Percentiles rank a stretch among this genome's conserved stretches.
These are phyloP conservation scores for Steinernema scapterisci DNA, from an alignment of 2,888 invertebrate genomes.

Conservation along the genomic window DNA sequence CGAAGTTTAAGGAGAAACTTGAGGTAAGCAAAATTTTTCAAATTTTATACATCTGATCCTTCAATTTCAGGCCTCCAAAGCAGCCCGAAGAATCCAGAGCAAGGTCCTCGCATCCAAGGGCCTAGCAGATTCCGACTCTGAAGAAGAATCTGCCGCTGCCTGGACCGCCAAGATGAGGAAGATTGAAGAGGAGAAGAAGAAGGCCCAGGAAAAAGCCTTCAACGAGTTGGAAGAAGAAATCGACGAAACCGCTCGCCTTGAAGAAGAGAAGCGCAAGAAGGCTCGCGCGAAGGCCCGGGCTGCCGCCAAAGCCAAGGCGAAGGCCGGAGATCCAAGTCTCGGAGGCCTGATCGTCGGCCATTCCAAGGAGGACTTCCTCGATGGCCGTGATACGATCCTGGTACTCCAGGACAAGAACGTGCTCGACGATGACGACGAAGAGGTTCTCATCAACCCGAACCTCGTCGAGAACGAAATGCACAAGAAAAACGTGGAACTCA, in stretches of 20 bases:
- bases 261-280: slow-evolving; percentile 73
- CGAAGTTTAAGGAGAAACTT: slow-evolving; percentile 82
- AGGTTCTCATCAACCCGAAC: slow-evolving; percentile 80
- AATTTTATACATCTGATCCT: too few relatives aligned
- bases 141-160: slow-evolving; percentile 66
- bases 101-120: slow-evolving; percentile 58
- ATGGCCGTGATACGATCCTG: slow-evolving; percentile 77
- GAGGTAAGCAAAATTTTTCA: slow-evolving; percentile 56
- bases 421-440: slow-evolving; percentile 81
- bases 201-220: slow-evolving; percentile 83
- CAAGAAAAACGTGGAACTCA: slow-evolving; percentile 78
- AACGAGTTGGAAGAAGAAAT: slow-evolving; percentile 89
- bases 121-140: slow-evolving; percentile 58
- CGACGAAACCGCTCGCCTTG: slow-evolving; percentile 84
- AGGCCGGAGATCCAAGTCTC: slow-evolving; percentile 31
- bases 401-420: slow-evolving; percentile 92
- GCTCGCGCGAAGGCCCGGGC: slow-evolving; percentile 26
- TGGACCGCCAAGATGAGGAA: slow-evolving; percentile 86
- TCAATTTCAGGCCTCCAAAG: slow-evolving; percentile 11
- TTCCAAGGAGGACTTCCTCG: slow-evolving; percentile 68
- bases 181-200: slow-evolving; percentile 79
- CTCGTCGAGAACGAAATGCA: slow-evolving; percentile 69
- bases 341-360: slow-evolving; percentile 85
- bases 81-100: slow-evolving; percentile 74
- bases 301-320: slow-evolving; percentile 6